phyloP scores from a whole-genome alignment of 2,888 invertebrate species.

The Pedicia rivosa region DNA sequence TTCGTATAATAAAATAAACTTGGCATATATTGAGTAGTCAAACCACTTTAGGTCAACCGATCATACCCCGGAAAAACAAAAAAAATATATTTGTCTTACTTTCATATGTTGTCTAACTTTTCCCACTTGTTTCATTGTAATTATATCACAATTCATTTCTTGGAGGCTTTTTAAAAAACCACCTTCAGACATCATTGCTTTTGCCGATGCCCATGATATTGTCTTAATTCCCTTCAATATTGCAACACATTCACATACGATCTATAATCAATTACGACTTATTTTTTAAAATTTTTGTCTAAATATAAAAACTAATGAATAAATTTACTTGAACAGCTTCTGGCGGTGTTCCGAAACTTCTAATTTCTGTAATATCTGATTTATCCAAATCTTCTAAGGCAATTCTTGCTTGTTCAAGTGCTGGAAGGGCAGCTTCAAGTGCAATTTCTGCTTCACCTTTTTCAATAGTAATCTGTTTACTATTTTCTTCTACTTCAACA shows the following conservation, averaged over 20 bases:
- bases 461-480: conserved; percentile 60
- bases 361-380: conserved; percentile 80
- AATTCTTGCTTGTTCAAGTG: conserved; percentile 59
- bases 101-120: conserved; percentile 59
- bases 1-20: no score
- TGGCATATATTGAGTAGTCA: no score
- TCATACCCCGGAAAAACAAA: neutral
- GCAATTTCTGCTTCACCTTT: conserved; percentile 72
- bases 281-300: neutral
- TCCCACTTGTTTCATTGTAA: conserved; percentile 54
- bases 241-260: conserved; percentile 79
- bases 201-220: conserved; percentile 80
- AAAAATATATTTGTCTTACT: conserved; percentile 17
- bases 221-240: conserved; percentile 72
- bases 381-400: conserved; percentile 75
- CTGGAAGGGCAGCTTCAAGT: conserved; percentile 68
- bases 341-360: conserved; percentile 83
- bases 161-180: conserved; percentile 63
- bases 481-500: conserved; percentile 67
- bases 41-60: no score
- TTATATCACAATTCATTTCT: conserved; percentile 72
- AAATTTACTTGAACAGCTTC: conserved; percentile 56
- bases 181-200: conserved; percentile 83
- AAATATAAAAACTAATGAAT: neutral
- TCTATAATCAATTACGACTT: neutral